Evolutionary conservation across 2,888 invertebrate genomes (phyloP), one percentile per base, ranked within the genome.

Genomic region (Drosophila paracracens): DNA sequence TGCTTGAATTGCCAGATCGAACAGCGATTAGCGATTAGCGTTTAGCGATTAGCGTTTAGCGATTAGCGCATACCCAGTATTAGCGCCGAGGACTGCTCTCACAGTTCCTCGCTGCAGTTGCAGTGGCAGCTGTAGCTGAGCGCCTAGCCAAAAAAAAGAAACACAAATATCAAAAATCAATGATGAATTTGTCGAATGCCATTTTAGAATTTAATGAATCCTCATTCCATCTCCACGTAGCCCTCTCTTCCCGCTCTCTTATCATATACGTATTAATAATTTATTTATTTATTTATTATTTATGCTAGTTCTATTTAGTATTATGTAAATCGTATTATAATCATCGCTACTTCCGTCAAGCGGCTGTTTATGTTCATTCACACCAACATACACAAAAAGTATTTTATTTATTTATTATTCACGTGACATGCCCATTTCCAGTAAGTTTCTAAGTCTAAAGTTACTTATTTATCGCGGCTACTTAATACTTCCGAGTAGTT

Each of bases 131-230:
- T 53, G 53, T 10, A 25, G 33, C 40, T 48, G 16, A 25, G 59
- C 77, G 67, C 69, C 52, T 52, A 57, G 43, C 53, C 67, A 53
- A 29, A 46, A 51, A 51, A 56, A 40, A 13, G 46, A 48, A 27
- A 43, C 11, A 43, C 16, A n/a, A 56, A 56, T n/a, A 50, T 35
- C 35, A 36, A 54, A 50, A 33, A 29, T 29, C 18, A 56, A 68
- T 54, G 52, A 64, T 36, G 70, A 81, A 81, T 66, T 78, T 74
- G 74, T 68, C 81, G 62, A 78, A 77, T 80, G 79, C 79, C 79
- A 79, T 78, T 71, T 53, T 65, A 64, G 71, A 76, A 71, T 58
- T 67, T 72, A 60, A 82, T 27, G 54, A 33, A 54, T 16, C 52
- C n/a, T 50, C 43, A 18, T 21, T 2, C 36, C 35, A 33, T 27